Conservation (phyloP, 1,140 invertebrate species). For the Delia radicum region DNA sequence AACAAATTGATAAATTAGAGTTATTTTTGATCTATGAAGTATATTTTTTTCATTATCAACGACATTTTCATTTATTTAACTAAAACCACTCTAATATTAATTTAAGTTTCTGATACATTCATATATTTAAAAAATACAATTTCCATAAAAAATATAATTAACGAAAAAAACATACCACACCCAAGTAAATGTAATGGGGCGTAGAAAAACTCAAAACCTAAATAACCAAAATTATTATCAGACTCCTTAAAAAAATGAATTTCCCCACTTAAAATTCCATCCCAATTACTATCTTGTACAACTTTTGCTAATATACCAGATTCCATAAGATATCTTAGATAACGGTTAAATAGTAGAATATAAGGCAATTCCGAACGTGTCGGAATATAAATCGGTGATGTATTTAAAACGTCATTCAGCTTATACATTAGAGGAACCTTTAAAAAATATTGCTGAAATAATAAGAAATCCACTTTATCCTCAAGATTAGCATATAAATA, state of each 20-base stretch:
- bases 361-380: neutral
- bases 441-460: constrained; percentile 3
- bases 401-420: neutral
- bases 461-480: neutral
- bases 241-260: neutral
- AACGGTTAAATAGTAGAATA: neutral
- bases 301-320: neutral
- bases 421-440: neutral
- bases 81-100: too few relatives aligned
- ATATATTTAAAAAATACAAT: neutral
- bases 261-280: neutral
- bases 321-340: neutral
- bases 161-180: neutral
- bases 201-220: neutral
- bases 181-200: neutral
- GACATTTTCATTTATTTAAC: too few relatives aligned
- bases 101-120: too few relatives aligned
- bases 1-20: too few relatives aligned
- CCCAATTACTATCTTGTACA: neutral
- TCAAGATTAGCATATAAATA: neutral
- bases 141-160: neutral
- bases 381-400: neutral
- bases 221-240: neutral
- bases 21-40: too few relatives aligned
- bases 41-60: too few relatives aligned